Conservation (phyloP, 2,888 invertebrate genomes). For the Leptinotarsa peninsularis region DNA sequence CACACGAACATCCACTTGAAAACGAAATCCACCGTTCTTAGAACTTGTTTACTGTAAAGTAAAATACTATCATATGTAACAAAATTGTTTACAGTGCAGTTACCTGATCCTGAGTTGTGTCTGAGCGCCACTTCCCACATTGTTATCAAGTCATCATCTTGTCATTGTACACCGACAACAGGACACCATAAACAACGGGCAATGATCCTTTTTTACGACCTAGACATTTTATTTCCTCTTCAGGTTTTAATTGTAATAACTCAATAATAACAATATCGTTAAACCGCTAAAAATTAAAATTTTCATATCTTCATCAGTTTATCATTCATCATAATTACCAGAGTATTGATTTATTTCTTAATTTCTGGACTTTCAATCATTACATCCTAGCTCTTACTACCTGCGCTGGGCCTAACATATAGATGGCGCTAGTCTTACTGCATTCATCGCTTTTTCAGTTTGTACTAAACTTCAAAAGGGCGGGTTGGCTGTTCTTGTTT, state of each 20-base stretch:
- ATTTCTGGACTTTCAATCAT: no score
- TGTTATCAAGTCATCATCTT: constrained; percentile 34
- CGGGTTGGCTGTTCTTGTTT: no score
- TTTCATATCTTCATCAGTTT: not conserved
- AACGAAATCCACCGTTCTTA: not conserved
- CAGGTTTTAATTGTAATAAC: constrained; percentile 6
- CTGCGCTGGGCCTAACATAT: no score
- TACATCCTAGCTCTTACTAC: no score
- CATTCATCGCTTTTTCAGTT: no score
- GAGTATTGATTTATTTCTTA: no score
- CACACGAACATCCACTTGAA: not conserved
- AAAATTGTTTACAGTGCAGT: constrained; percentile 26
- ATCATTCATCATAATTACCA: no score
- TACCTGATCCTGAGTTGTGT: constrained; percentile 24
- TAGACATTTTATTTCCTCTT: constrained; percentile 17
- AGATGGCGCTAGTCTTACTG: no score
- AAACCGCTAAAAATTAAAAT: not conserved
- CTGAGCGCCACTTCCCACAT: constrained; percentile 33
- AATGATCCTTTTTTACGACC: constrained; percentile 28
- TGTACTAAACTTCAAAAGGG: no score
- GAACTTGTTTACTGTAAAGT: constrained; percentile 23
- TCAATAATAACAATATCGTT: not conserved
- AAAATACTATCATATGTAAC: constrained; percentile 11
- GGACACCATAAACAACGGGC: constrained; percentile 26
- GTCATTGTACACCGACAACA: constrained; percentile 25